Evolutionary conservation across 2,888 invertebrate species (phyloP), one percentile per base, ranked within the genome.

Genomic region (Tiliacea citrago): DNA sequence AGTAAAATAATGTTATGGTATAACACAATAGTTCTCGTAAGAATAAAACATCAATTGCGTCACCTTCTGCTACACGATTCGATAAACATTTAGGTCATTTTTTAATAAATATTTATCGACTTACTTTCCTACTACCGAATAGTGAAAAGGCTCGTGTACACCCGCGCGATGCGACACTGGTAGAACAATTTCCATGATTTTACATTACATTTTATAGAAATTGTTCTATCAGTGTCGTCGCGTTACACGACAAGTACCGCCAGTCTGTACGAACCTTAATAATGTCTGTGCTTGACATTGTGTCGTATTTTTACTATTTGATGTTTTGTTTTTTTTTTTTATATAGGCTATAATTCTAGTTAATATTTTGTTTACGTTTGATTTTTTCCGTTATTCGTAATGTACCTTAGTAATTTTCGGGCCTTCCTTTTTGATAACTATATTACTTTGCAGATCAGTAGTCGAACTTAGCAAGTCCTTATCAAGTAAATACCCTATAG

Each of bases 41-140:
- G 49, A 73, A 75, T 51, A 47, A 75, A 77, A 67, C 21, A 39
- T 18, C 6, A 5, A 42, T 84, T 84, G 21, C 82, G 49, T 77
- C 68, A 84, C 75, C 71, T 67, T 68, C 67, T 68, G 13, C 13
- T 57, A 42, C 57, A 75, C 85, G 70, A 47, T 47, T 68, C 45
- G 58, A 72, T 61, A 63, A 29, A 73, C 51, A 85, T 75, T 74
- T 53, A 77, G 83, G 83, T 72, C 85, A 75, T 47, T 84, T 81
- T 79, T 83, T 82, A 21, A 13, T 35, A 13, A 53, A 21, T 24
- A 66, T 53, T 69, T 69, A 63, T 57, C 49, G 79, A 60, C 13
- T 58, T 57, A 57, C 29, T 61, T 61, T 29, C 29, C 29, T 29
- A 53, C 57, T 70, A 39, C 73, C 60, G 49, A 70, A 77, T 73